These are phyloP conservation scores for Sardina pilchardus DNA, from an alignment of 2,113 vertebrate species.

Conservation along the genomic window DNA sequence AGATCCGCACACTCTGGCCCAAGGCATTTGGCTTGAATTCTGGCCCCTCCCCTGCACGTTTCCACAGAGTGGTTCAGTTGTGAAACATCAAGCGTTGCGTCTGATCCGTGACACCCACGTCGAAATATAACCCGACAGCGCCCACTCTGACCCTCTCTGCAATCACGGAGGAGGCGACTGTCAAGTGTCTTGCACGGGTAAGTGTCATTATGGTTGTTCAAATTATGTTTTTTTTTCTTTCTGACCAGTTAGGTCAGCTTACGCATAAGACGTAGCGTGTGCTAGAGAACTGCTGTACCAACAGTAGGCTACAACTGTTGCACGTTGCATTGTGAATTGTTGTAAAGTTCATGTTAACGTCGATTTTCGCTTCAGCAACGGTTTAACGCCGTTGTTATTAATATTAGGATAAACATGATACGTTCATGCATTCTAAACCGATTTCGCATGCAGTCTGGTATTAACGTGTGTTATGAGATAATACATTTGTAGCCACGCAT, in stretches of 20 bases:
- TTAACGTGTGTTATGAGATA: too few species aligned
- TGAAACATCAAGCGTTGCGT: constrained; percentile 18
- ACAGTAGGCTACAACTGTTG: not conserved
- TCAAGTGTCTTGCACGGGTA: constrained; percentile 47
- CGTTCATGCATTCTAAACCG: not conserved
- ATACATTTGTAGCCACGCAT: too few species aligned
- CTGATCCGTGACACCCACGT: constrained; percentile 24
- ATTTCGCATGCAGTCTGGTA: not conserved
- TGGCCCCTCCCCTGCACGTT: not conserved
- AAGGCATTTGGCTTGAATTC: not conserved
- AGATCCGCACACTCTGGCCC: too few species aligned
- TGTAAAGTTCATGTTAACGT: too few species aligned
- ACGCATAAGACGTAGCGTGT: not conserved
- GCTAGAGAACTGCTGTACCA: too few species aligned
- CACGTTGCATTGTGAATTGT: not conserved
- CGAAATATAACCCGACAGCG: constrained; percentile 52
- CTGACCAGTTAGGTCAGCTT: not conserved
- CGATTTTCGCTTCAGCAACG: too few species aligned
- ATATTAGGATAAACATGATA: not conserved
- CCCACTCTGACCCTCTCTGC: constrained; percentile 36
- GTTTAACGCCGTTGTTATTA: too few species aligned
- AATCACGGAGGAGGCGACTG: constrained; percentile 34
- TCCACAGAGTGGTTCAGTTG: constrained; percentile 24
- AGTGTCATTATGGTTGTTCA: not conserved
- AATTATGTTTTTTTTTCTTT: too few species aligned